Evolutionary conservation across 2,888 invertebrate species (phyloP), one percentile per base, ranked within the genome.

Genomic region (Tetragonisca angustula): DNA sequence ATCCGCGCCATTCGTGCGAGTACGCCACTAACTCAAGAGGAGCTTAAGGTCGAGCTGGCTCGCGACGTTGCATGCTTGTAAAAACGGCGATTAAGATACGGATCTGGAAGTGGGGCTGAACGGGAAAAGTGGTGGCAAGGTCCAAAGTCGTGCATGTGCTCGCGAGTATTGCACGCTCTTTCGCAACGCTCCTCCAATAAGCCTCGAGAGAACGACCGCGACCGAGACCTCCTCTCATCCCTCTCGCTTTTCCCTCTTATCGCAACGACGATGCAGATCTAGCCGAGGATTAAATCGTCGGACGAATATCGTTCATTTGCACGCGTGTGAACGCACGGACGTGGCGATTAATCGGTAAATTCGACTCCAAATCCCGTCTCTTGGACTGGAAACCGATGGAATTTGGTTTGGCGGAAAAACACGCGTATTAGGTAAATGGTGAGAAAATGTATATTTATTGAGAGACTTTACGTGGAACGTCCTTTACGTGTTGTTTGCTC

Each of bases 81-180:
- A 92, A 93, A 91, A 93, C 90, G 83, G 79, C 85, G 85, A 88
- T 88, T 90, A 78, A 91, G 92, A 92, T 92, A 91, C 65, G 79
- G 54, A 92, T 91, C 91, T 84, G 79, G 73, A 87, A 86, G 83
- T 84, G 81, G 79, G 70, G 54, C 9, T 1, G 43, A 43, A 43
- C 43, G 43, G 43, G 11, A 62, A 79, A 84, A 79, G 65, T 54
- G 52, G 76, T 77, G 65, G 76, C 85, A 68, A 93, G 93, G 93
- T 93, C 90, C 89, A 88, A 65, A 68, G 72, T 65, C 19, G 70
- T 27, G 52, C 67, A 79, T n/a, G 64, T 49, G 24, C n/a, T 36
- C 43, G 24, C 21, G 9, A 9, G 2, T 17, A 36, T n/a, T 27
- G 71, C 32, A 24, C 68, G 11, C 52, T 43, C 69, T 32, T 36